phyloP scores from a whole-genome alignment of 2,113 vertebrate genomes.

The Alaudala cheleensis region DNA sequence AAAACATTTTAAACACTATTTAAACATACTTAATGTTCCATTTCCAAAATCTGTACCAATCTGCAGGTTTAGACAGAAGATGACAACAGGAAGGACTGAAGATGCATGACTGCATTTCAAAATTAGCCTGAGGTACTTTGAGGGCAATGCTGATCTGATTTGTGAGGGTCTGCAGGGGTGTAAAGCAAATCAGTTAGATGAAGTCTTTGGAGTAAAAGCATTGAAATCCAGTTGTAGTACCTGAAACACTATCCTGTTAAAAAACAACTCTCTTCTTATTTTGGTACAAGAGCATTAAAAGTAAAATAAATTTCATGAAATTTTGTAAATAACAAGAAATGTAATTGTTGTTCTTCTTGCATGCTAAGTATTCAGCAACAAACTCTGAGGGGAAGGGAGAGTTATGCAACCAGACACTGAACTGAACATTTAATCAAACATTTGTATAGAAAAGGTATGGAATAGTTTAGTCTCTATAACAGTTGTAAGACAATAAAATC shows the following conservation, averaged over 20 bases:
- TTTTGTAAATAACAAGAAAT: not conserved
- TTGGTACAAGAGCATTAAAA: not conserved
- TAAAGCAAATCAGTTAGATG: not conserved
- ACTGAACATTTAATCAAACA: not conserved
- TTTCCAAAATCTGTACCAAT: not conserved
- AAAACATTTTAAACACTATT: not conserved
- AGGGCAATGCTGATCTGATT: not conserved
- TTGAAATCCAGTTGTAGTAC: not conserved
- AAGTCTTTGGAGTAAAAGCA: not conserved
- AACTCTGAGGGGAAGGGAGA: not conserved
- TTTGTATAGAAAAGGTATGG: not conserved
- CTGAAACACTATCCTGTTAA: not conserved
- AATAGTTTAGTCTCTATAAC: conserved; percentile 12
- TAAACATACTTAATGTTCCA: not conserved
- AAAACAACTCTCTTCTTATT: not conserved
- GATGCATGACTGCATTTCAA: not conserved
- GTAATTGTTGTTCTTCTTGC: not conserved
- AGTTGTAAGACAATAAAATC: conserved; percentile 42
- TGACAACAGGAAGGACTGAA: not conserved
- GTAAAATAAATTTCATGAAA: not conserved
- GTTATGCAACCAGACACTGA: not conserved
- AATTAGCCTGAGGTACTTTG: not conserved
- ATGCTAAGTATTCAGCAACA: conserved; percentile 14
- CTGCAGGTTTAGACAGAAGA: not conserved
- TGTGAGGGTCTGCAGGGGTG: not conserved